Conservation (phyloP, 92 coral and sea anemone genomes). For the Paragorgia papillata region DNA sequence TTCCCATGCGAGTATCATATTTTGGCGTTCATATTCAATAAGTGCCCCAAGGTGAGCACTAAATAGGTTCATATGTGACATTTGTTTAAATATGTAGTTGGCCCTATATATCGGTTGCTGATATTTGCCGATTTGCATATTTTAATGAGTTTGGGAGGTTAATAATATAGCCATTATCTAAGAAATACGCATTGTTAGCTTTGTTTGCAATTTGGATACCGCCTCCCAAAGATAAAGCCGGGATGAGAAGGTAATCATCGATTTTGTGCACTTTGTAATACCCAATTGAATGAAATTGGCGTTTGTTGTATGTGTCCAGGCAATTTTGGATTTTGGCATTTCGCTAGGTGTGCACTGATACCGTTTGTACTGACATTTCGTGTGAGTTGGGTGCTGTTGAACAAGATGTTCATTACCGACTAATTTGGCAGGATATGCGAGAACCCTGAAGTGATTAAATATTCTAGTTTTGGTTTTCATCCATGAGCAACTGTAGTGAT, state of each 20-base stretch:
- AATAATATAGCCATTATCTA: too few species aligned
- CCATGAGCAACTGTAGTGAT: conserved; percentile 13
- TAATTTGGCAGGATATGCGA: conserved; percentile 14
- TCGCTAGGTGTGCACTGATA: neutral
- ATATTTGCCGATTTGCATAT: neutral
- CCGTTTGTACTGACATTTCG: neutral
- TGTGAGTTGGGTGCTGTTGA: conserved; percentile 19
- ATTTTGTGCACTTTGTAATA: too few species aligned
- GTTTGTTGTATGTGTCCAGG: too few species aligned
- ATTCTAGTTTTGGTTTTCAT: neutral
- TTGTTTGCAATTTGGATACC: too few species aligned
- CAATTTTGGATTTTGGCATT: conserved; percentile 17
- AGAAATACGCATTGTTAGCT: too few species aligned
- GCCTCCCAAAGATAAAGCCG: too few species aligned
- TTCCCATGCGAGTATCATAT: conserved; percentile 23
- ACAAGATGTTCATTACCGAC: neutral
- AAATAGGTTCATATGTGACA: neutral
- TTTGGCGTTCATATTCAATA: conserved; percentile 14
- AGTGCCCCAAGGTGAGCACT: conserved; percentile 16
- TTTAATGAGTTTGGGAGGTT: too few species aligned
- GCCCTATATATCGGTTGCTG: neutral
- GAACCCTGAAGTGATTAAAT: neutral
- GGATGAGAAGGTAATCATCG: too few species aligned
- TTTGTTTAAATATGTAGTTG: neutral
- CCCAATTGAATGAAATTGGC: too few species aligned